phyloP scores from a whole-genome alignment of 2,113 vertebrate genomes.

The Haemorhous mexicanus region DNA sequence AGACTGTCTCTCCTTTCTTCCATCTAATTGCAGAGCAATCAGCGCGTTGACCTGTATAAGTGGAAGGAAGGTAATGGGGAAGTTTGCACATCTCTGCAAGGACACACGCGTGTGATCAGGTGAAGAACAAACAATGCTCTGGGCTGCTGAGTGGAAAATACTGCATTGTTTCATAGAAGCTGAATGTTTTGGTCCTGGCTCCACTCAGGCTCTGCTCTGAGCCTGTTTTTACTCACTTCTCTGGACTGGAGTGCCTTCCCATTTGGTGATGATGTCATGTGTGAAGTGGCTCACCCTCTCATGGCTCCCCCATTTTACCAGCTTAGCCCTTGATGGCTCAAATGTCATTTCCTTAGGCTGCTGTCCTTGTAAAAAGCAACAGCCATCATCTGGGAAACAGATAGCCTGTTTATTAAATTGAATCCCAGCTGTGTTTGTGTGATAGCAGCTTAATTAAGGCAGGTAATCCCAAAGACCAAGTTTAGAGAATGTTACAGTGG shows the following conservation, averaged over 20 bases:
- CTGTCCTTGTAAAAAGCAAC: not conserved
- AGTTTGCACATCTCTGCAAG: slow-evolving; percentile 89
- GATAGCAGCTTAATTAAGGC: not conserved
- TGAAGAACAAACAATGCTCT: not conserved
- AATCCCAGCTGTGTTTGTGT: not conserved
- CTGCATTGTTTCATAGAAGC: not conserved
- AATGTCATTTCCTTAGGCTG: not conserved
- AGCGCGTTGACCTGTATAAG: slow-evolving; percentile 92
- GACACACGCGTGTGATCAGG: slow-evolving; percentile 98
- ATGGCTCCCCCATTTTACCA: not conserved
- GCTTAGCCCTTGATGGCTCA: not conserved
- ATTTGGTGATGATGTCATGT: not conserved
- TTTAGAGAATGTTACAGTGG: not conserved
- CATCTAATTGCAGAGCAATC: slow-evolving; percentile 86
- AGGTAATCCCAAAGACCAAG: not conserved
- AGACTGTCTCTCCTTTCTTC: not conserved
- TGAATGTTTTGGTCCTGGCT: not conserved
- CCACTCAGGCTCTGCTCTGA: not conserved
- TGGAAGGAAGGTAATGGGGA: slow-evolving; percentile 91
- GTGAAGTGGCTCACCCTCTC: not conserved
- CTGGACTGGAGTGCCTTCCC: not conserved
- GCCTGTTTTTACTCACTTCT: not conserved
- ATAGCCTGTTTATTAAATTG: not conserved
- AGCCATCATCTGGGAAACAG: not conserved
- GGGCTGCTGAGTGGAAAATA: not conserved